Percentiles rank a stretch among this genome's conserved stretches.
Evolutionary conservation across 2,113 vertebrate genomes (phyloP).

Genomic region (Cepphus grylle): DNA sequence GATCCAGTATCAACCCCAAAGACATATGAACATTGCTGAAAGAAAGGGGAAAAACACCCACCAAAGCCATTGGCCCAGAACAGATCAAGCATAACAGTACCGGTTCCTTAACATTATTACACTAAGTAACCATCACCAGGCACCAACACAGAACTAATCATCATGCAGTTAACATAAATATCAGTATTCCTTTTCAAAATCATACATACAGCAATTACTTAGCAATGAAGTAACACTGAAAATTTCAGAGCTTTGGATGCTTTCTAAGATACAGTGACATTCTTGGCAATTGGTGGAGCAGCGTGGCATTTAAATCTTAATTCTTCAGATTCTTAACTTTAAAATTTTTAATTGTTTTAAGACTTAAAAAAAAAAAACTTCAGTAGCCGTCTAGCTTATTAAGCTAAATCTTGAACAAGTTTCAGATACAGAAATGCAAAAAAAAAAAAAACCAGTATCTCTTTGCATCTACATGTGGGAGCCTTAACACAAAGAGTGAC

Average conservation of each 20-base stretch:
- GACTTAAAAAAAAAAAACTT: not conserved
- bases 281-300: not conserved
- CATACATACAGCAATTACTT: not conserved
- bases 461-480: not conserved
- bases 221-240: not conserved
- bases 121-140: not conserved
- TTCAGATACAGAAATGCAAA: not conserved
- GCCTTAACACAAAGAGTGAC: not conserved
- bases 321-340: not conserved
- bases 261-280: not conserved
- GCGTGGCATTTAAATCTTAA: not conserved
- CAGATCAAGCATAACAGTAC: not conserved
- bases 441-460: not conserved
- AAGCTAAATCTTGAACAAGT: not conserved
- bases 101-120: not conserved
- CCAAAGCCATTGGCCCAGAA: not conserved
- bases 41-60: not conserved
- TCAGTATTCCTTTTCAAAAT: not conserved
- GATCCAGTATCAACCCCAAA: not conserved
- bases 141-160: not conserved
- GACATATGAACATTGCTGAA: not conserved
- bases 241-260: not conserved
- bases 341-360: not conserved
- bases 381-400: not conserved
- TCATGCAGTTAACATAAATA: not conserved